Percentiles rank a stretch among this genome's conserved stretches.
These are phyloP conservation scores for Callinectes sapidus DNA, from an alignment of 2,888 invertebrate species.

Conservation along the genomic window DNA sequence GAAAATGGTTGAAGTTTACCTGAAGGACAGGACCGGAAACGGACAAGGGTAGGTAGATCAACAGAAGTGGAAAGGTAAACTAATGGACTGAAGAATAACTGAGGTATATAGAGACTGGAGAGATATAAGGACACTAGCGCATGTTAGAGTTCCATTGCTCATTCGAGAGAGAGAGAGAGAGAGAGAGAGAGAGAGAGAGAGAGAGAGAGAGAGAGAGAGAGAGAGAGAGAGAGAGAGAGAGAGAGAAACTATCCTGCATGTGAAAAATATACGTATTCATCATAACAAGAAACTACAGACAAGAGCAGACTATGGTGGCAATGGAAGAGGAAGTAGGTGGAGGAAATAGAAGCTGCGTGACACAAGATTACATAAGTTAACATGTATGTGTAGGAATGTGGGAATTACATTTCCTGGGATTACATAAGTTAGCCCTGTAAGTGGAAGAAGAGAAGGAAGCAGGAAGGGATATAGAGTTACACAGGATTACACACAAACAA, in stretches of 20 bases:
- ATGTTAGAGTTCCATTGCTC: too few relatives aligned
- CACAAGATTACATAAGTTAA: background rate
- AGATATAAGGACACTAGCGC: too few relatives aligned
- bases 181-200: background rate
- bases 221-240: background rate
- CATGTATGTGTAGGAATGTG: background rate
- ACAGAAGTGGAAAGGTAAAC: background rate
- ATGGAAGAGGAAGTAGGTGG: background rate
- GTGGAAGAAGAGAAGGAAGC: background rate
- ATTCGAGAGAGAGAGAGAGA: background rate
- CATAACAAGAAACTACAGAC: too few relatives aligned
- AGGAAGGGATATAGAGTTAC: background rate
- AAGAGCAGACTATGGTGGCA: too few relatives aligned
- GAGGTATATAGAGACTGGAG: background rate
- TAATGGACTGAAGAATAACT: background rate
- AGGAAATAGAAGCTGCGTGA: background rate
- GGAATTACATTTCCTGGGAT: background rate
- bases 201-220: conserved; percentile 28
- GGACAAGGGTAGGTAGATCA: background rate
- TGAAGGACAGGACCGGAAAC: background rate
- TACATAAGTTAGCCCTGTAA: background rate
- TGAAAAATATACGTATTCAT: too few relatives aligned
- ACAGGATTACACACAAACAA: background rate
- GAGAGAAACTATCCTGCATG: background rate
- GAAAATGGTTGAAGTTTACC: background rate